phyloP scores from a whole-genome alignment of 1,140 invertebrate species.

The Episyrphus balteatus region DNA sequence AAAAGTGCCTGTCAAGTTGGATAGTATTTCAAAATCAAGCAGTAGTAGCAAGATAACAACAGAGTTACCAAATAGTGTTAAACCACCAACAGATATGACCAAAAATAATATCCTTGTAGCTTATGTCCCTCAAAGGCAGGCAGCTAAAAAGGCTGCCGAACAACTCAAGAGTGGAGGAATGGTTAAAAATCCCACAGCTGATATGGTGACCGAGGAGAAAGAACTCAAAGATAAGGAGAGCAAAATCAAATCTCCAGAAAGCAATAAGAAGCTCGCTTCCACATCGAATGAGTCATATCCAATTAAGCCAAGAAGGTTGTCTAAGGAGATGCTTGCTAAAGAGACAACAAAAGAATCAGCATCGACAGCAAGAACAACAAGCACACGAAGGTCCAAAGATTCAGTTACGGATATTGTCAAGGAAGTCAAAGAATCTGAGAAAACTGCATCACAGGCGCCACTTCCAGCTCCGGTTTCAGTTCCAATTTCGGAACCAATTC shows the following conservation, averaged over 20 bases:
- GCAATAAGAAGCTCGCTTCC: too few species aligned
- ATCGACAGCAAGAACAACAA: conserved; percentile 15
- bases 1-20: background rate
- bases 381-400: conserved; percentile 18
- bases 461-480: too few species aligned
- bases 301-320: conserved; percentile 9
- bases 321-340: conserved; percentile 11
- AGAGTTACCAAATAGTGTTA: conserved; percentile 8
- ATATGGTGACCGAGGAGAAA: conserved; percentile 5
- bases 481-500: too few species aligned
- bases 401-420: conserved; percentile 3
- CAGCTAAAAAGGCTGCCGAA: conserved; percentile 81
- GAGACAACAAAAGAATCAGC: conserved; percentile 14
- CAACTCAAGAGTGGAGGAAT: conserved; percentile 75
- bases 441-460: too few species aligned
- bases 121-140: conserved; percentile 79
- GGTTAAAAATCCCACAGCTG: conserved; percentile 42
- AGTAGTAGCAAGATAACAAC: conserved; percentile 11
- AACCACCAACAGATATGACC: conserved; percentile 39
- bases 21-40: background rate
- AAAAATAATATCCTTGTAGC: conserved; percentile 58
- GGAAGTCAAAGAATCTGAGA: too few species aligned
- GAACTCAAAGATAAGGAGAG: conserved; percentile 2
- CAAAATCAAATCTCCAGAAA: conserved; percentile 4
- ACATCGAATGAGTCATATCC: conserved; percentile 4